phyloP scores from a whole-genome alignment of 2,797 vertebrate species.

The Rhinoraja longicauda region DNA sequence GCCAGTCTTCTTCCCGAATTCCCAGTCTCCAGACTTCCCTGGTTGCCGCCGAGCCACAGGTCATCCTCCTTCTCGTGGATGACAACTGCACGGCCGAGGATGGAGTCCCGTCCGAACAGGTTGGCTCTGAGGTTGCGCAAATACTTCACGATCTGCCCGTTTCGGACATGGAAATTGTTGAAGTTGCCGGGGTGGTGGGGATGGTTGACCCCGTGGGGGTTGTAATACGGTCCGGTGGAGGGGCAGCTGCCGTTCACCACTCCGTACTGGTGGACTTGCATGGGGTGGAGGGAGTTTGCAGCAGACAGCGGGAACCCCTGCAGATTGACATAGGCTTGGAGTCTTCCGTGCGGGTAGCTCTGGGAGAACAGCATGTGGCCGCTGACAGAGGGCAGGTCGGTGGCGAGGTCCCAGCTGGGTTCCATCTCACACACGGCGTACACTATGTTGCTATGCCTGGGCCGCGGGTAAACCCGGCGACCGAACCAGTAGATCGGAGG shows the following conservation, averaged over 20 bases:
- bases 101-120: neutral
- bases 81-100: neutral
- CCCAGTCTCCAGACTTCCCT: neutral
- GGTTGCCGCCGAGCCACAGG: neutral
- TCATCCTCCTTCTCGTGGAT: neutral
- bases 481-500: too few species aligned
- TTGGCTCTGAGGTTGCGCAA: neutral
- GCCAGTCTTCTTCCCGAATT: neutral
- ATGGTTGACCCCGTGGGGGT: neutral
- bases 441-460: too few species aligned
- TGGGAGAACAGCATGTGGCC: neutral
- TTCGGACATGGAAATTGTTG: neutral
- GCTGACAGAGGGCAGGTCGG: neutral
- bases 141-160: neutral
- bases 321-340: neutral
- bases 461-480: too few species aligned
- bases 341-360: fast-evolving
- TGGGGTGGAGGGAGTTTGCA: neutral
- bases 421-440: neutral
- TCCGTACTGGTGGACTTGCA: slow-evolving; percentile 7
- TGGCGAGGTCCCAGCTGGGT: neutral
- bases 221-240: neutral
- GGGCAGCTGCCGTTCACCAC: neutral
- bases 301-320: neutral
- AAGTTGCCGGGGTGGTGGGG: neutral